A percentile compares a stretch with the other conserved stretches of the same genome.
These are phyloP conservation scores for Himalopsyche anomala DNA, from an alignment of 2,888 invertebrate genomes.

Conservation along the genomic window DNA sequence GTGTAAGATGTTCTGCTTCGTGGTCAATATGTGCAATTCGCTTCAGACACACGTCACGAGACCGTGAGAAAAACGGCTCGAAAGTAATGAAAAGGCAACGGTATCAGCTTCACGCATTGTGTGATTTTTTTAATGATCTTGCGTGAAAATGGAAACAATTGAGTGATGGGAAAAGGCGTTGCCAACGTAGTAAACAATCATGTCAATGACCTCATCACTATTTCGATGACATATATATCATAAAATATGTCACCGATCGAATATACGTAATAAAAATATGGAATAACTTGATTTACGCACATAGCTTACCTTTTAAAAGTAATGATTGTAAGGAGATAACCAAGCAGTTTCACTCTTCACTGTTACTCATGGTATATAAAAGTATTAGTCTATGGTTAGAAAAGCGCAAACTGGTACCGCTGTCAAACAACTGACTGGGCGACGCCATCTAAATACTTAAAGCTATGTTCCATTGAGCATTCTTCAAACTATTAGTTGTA, in stretches of 20 bases:
- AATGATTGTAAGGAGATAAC: not conserved
- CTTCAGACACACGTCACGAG: slow-evolving; percentile 52
- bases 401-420: slow-evolving; percentile 33
- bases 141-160: slow-evolving; percentile 48
- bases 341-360: not conserved
- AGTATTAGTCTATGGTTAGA: not conserved
- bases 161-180: slow-evolving; percentile 72
- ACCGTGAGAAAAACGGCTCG: slow-evolving; percentile 52
- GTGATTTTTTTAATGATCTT: slow-evolving; percentile 40
- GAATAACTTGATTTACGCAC: not conserved
- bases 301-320: not conserved
- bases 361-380: not conserved
- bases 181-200: slow-evolving; percentile 78
- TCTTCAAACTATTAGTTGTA: not conserved
- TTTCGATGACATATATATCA: slow-evolving; percentile 21
- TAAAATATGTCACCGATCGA: not conserved
- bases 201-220: slow-evolving; percentile 71
- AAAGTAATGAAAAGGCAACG: slow-evolving; percentile 53
- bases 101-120: slow-evolving; percentile 53
- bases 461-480: not conserved
- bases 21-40: slow-evolving; percentile 16
- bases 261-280: not conserved
- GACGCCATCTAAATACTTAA: slow-evolving; percentile 18
- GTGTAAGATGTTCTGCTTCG: not conserved
- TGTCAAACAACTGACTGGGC: slow-evolving; percentile 48